A percentile compares a stretch with the other conserved stretches of the same genome.
These are phyloP conservation scores for Saguinus midas DNA, from an alignment of 2,113 vertebrate species.

Conservation along the genomic window DNA sequence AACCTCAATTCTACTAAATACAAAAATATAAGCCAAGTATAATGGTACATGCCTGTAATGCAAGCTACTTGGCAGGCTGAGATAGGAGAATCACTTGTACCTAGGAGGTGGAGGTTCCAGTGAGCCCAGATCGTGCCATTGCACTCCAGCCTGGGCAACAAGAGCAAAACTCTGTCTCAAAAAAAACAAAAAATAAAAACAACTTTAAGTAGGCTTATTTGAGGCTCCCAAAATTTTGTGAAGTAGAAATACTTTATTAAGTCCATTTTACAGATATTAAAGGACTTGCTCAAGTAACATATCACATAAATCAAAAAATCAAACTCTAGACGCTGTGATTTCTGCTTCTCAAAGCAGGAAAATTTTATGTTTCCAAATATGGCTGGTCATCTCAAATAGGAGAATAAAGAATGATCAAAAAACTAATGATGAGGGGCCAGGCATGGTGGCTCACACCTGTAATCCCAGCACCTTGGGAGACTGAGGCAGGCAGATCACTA, in stretches of 20 bases:
- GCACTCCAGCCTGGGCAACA: too few relatives aligned
- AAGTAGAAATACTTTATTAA: not conserved
- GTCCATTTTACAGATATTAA: not conserved
- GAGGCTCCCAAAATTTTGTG: not conserved
- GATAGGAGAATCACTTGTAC: too few relatives aligned
- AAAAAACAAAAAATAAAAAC: not conserved
- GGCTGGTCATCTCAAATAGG: not conserved
- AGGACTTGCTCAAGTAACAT: conserved; percentile 1
- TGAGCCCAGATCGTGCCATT: too few relatives aligned
- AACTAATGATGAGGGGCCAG: not conserved
- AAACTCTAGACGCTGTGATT: not conserved
- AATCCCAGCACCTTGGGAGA: too few relatives aligned
- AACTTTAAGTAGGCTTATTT: conserved; percentile 6
- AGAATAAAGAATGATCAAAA: not conserved
- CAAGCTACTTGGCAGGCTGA: too few relatives aligned
- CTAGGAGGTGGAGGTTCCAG: too few relatives aligned
- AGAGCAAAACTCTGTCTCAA: too few relatives aligned
- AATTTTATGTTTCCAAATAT: not conserved
- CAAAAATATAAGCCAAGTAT: too few relatives aligned
- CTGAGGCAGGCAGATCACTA: too few relatives aligned
- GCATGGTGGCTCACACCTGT: too few relatives aligned
- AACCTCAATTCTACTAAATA: too few relatives aligned
- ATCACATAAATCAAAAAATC: not conserved
- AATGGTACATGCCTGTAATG: too few relatives aligned
- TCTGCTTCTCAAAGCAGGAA: not conserved